Base-by-base conservation (phyloP, 92 coral and sea anemone genomes). In the Zoanthus sociatus region DNA sequence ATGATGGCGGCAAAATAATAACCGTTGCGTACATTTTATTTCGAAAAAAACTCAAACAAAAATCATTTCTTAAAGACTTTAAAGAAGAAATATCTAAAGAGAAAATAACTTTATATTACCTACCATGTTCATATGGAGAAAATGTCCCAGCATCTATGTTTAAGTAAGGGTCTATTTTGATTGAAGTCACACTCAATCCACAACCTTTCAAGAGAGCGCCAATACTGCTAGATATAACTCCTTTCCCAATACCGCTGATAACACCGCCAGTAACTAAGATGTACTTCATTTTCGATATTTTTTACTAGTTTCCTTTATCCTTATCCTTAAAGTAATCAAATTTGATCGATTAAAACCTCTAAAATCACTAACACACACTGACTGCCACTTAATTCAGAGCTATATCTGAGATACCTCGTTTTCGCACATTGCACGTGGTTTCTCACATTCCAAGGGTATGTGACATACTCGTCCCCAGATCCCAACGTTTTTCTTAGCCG, bases 81-180 rank as follows among this genome's bases (percentile, higher is more conserved):
- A 47, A 60, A 18, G 37, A 4, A 75, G 71, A 0, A 56, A 21
- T 26, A 4, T 33, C 21, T 7, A 5, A 9, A 9, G 37, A 12
- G 15, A 9, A 55, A 73, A 56, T 11, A 56, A 73, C 9, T n/a
- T 32, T 33, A 75, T 32, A 32, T 26, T 9, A 13, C 88, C 66
- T 81, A 81, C 99, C 99, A 76, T 97, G 99, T 87, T 97, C 99
- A 86, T 93, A 97, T 13, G 99, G 99, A 54, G 99, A 97, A 84
- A 97, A 97, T 11, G 99, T 97, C 1, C 99, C 99, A 48, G 99
- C 99, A 83, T 97, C 99, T 73, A 97, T 97, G 78, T 97, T 97
- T 76, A 97, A 82, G 87, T 97, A 97, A n/a, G 99, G 99, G 83
- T 97, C 99, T 46, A 97, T 97, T 86, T 97, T 97, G 42, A 97